Conservation (phyloP, 2,797 vertebrate genomes). For the Sebastolobus alascanus region DNA sequence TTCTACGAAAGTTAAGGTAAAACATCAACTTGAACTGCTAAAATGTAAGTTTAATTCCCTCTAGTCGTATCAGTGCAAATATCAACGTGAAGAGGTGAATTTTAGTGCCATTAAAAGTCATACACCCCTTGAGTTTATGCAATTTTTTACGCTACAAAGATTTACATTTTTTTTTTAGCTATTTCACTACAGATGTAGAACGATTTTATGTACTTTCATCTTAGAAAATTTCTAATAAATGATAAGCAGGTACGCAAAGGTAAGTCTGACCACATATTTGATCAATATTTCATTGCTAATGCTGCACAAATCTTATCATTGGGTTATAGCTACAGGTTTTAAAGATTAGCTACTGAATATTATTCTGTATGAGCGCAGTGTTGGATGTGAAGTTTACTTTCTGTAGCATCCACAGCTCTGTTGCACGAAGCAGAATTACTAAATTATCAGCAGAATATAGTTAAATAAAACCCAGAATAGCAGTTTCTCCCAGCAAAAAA, state of each 20-base stretch:
- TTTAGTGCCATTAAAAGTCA: conserved; percentile 24
- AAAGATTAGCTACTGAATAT: background rate
- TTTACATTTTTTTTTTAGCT: background rate
- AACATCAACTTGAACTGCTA: conserved; percentile 48
- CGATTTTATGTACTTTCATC: background rate
- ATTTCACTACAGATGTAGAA: background rate
- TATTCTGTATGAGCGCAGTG: background rate
- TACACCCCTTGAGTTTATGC: conserved; percentile 31
- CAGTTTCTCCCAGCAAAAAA: background rate
- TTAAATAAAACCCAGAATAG: background rate
- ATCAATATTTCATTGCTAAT: background rate
- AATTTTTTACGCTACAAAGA: conserved; percentile 12
- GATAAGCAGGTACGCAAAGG: background rate
- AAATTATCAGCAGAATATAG: background rate
- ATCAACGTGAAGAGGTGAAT: conserved; percentile 35
- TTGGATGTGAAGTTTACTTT: background rate
- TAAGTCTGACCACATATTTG: background rate
- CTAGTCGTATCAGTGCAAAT: conserved; percentile 62
- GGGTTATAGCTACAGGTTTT: background rate
- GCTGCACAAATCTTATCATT: conserved; percentile 9
- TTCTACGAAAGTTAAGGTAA: conserved; percentile 47
- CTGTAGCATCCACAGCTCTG: background rate
- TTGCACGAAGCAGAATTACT: background rate
- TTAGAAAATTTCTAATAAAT: background rate
- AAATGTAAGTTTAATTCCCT: conserved; percentile 38